Evolutionary conservation across 2,888 invertebrate species (phyloP).

Genomic region (Tillus elongatus): DNA sequence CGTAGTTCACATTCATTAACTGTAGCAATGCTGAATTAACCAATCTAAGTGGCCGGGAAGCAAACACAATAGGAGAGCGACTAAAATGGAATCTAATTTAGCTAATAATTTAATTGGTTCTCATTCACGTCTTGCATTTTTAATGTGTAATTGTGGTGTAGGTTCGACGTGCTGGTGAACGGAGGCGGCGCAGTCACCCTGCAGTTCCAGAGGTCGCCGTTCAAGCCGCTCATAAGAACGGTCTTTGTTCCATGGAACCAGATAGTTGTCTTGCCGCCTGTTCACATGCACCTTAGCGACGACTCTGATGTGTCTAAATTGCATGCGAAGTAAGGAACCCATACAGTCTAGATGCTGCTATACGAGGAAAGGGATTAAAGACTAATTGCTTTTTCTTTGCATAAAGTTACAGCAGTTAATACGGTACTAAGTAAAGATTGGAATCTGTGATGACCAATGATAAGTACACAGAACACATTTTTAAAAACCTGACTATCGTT

Average conservation of each 20-base stretch:
- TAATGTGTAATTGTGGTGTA: slow-evolving; percentile 34
- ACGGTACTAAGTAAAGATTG: too few species aligned
- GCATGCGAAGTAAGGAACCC: slow-evolving; percentile 32
- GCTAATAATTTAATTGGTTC: slow-evolving; percentile 25
- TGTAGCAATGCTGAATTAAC: too few species aligned
- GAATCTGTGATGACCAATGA: too few species aligned
- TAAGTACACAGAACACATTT: too few species aligned
- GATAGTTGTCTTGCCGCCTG: slow-evolving; percentile 85
- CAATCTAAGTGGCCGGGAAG: too few species aligned
- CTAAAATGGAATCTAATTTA: too few species aligned
- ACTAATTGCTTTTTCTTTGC: too few species aligned
- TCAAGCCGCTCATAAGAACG: slow-evolving; percentile 77
- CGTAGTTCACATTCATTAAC: too few species aligned
- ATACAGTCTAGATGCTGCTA: neutral
- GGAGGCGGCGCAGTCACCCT: slow-evolving; percentile 96
- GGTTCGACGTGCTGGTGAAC: slow-evolving; percentile 98
- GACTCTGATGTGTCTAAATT: slow-evolving; percentile 42
- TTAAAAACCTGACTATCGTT: too few species aligned
- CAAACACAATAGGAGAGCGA: too few species aligned
- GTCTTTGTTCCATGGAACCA: slow-evolving; percentile 97
- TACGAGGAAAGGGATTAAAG: too few species aligned
- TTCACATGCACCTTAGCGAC: slow-evolving; percentile 77
- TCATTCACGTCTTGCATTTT: slow-evolving; percentile 23
- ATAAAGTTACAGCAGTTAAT: too few species aligned
- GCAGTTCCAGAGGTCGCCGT: slow-evolving; percentile 92